Evolutionary conservation across 2,113 vertebrate species (phyloP), one percentile per base, ranked within the genome.

Genomic region (Elephantulus edwardii): DNA sequence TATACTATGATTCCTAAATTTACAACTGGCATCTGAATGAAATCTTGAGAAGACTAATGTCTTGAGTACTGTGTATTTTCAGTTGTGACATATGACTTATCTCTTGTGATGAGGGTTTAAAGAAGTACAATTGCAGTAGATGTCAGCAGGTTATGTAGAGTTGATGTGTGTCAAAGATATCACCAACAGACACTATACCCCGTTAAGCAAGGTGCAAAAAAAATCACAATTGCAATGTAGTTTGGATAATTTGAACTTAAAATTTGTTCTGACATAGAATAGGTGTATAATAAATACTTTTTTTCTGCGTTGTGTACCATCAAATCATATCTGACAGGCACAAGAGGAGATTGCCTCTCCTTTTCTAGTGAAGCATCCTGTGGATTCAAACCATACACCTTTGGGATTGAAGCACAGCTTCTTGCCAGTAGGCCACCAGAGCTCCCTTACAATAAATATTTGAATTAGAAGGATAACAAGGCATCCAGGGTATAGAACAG

Each of bases 191-290:
- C 64, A 20, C n/a, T 66, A n/a, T 66, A 35, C 5, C 20, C 10
- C 38, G 6, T 33, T 78, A 64, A 16, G 46, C 11, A 68, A n/a
- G n/a, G n/a, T n/a, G n/a, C n/a, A n/a, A n/a, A n/a, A 0, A 35
- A 80, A 70, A 86, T 92, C 72, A 22, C 19, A 91, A n/a, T n/a
- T n/a, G 64, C 92, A 92, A 86, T 52, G 10, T 13, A 85, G 20
- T 20, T 89, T 80, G 4, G 2, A 56, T 7, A 86, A 12, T 66
- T 8, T 62, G n/a, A 52, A 82, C 19, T 38, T 60, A 62, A 60
- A 66, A 70, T 20, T 3, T 8, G 5, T 6, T 22, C 6, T 33
- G 46, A 4, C 30, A 75, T 48, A 2, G 2, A 72, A 26, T 0
- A n/a, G 8, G 5, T 72, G 14, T 0, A 17, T 33, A 35, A 40